Conservation (phyloP, 2,113 vertebrate genomes). For the Calypte anna region DNA sequence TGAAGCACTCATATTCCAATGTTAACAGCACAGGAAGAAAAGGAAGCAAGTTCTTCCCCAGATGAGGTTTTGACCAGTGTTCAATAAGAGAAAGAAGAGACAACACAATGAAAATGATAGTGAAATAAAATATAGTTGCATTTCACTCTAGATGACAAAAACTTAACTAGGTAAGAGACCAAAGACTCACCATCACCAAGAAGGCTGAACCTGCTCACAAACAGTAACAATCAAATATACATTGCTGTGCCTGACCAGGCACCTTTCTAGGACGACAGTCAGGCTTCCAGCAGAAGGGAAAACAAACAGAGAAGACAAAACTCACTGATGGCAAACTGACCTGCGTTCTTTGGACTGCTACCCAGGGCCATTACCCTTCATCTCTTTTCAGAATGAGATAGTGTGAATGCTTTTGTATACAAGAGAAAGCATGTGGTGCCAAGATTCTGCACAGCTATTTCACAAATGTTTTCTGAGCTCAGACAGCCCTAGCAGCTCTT, state of each 20-base stretch:
- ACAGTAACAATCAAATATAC: not conserved
- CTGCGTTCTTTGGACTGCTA: not conserved
- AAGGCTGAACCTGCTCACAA: not conserved
- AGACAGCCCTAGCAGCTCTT: conserved; percentile 12
- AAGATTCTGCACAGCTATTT: not conserved
- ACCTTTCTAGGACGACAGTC: not conserved
- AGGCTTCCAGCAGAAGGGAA: not conserved
- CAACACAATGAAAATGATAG: not conserved
- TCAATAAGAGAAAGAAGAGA: not conserved
- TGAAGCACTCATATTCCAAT: not conserved
- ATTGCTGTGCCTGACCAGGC: not conserved
- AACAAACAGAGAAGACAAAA: not conserved
- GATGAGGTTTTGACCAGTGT: not conserved
- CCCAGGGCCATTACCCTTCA: not conserved
- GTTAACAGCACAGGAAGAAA: not conserved
- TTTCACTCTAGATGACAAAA: not conserved
- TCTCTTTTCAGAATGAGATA: not conserved
- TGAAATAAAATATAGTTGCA: not conserved
- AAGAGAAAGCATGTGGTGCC: not conserved
- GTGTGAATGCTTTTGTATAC: not conserved
- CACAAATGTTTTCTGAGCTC: not conserved
- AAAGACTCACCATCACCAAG: not conserved
- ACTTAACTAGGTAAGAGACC: not conserved
- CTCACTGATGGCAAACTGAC: not conserved
- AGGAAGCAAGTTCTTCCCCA: not conserved